These are phyloP conservation scores for Lymantria dispar DNA, from an alignment of 2,888 invertebrate genomes.

Conservation along the genomic window DNA sequence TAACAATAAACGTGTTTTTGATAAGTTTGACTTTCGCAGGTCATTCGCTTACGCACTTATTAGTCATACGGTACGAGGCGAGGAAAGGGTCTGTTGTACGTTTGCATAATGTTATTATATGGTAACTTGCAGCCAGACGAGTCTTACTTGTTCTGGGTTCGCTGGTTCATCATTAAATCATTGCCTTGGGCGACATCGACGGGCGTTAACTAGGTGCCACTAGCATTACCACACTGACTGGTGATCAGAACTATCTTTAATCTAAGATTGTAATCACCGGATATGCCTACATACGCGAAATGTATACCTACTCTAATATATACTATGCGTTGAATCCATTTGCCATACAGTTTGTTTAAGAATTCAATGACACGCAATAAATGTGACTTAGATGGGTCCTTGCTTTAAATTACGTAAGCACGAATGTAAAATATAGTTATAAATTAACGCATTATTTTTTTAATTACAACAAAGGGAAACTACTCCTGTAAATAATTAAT, in stretches of 20 bases:
- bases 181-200: slow-evolving; percentile 21
- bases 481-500: too few relatives aligned
- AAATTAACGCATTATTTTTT: too few relatives aligned
- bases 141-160: slow-evolving; percentile 39
- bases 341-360: not conserved
- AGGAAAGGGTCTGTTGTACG: not conserved
- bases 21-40: not conserved
- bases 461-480: too few relatives aligned
- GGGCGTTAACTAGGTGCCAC: slow-evolving; percentile 46
- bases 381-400: not conserved
- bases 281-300: slow-evolving; percentile 27
- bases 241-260: slow-evolving; percentile 32
- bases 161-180: slow-evolving; percentile 18
- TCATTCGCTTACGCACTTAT: not conserved
- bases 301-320: slow-evolving; percentile 7
- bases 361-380: not conserved
- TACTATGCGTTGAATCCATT: not conserved
- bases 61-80: not conserved
- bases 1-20: not conserved
- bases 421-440: not conserved
- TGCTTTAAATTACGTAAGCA: not conserved
- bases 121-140: slow-evolving; percentile 39
- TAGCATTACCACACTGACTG: slow-evolving; percentile 34
- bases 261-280: slow-evolving; percentile 31
- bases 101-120: slow-evolving; percentile 23